Evolutionary conservation across 2,797 vertebrate genomes (phyloP), one percentile per base, ranked within the genome.

Genomic region (Zonotrichia albicollis): DNA sequence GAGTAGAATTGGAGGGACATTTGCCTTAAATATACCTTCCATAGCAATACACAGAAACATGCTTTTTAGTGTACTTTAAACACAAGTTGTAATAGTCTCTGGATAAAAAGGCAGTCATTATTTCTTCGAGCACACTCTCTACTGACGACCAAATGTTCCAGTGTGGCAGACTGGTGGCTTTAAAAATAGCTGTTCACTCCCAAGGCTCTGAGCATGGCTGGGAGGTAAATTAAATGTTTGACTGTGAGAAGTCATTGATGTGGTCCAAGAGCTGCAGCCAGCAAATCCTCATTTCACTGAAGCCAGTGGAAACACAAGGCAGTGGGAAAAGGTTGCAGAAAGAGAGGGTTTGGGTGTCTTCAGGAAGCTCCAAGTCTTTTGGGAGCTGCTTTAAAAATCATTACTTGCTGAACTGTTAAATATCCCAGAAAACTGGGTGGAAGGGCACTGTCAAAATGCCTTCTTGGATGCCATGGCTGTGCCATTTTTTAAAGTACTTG

Each of bases 41-140:
- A 65, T 75, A 93, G 53, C 88, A 94, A 91, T 84, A 94, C 57
- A 88, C 55, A 90, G 95, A 94, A 96, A 91, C 88, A 87, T 93
- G 87, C 15, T 93, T 94, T 97, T 96, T 77, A 83, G 85, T 82
- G 80, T 96, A 74, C 93, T 96, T 94, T 94, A 96, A 96, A 93
- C 88, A 87, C 80, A 84, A 95, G 71, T 87, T 96, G 79, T 95
- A 94, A 95, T 82, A 90, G 85, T 77, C 83, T 93, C 80, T 76
- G 93, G 83, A 94, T 94, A 79, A 96, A 96, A 96, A 95, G 77
- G 80, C 87, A 94, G 67, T 95, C 91, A 94, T 97, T 97, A 94
- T 94, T 97, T 94, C 95, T 97, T 95, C 46, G 57, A 96, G 80
- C 93, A 90, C 57, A 20, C 67, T 94, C 57, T 92, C 89, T 94